A percentile compares a stretch with the other conserved stretches of the same genome.
Conservation (phyloP, 2,888 invertebrate genomes). For the Conistra vaccinii region DNA sequence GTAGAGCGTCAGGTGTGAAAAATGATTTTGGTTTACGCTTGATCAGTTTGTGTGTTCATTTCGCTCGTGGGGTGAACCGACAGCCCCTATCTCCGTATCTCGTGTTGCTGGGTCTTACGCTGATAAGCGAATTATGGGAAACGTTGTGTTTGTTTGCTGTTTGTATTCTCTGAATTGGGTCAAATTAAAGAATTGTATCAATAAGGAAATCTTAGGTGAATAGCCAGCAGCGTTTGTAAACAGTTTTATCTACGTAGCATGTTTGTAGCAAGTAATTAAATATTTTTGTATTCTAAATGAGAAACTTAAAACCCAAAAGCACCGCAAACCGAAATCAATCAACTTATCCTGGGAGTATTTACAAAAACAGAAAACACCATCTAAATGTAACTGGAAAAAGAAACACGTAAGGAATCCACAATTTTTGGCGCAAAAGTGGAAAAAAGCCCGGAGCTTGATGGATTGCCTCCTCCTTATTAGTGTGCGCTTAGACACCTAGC, state of each 20-base stretch:
- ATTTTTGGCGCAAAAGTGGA: slow-evolving; percentile 70
- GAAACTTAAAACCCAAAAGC: slow-evolving; percentile 19
- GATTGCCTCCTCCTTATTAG: slow-evolving; percentile 77
- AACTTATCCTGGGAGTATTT: slow-evolving; percentile 48
- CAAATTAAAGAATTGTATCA: slow-evolving; percentile 4
- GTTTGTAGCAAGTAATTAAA: neutral
- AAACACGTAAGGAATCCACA: slow-evolving; percentile 72
- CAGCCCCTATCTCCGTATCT: slow-evolving; percentile 32
- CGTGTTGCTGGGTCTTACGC: slow-evolving; percentile 7
- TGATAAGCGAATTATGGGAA: slow-evolving; percentile 38
- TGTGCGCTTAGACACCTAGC: slow-evolving; percentile 65
- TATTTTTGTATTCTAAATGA: slow-evolving; percentile 3
- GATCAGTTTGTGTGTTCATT: slow-evolving; percentile 57
- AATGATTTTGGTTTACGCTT: slow-evolving; percentile 66
- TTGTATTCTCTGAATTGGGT: slow-evolving; percentile 25
- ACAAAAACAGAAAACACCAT: slow-evolving; percentile 62
- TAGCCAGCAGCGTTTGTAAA: neutral
- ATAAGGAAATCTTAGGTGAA: neutral
- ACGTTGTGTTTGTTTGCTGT: slow-evolving; percentile 4
- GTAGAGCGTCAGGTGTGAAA: slow-evolving; percentile 67
- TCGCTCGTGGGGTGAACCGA: slow-evolving; percentile 47
- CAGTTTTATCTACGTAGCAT: neutral
- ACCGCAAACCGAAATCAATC: slow-evolving; percentile 61
- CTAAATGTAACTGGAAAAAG: slow-evolving; percentile 66
- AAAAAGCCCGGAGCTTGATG: slow-evolving; percentile 76